phyloP scores from a whole-genome alignment of 2,113 vertebrate species.

The Ceyx cyanopectus region DNA sequence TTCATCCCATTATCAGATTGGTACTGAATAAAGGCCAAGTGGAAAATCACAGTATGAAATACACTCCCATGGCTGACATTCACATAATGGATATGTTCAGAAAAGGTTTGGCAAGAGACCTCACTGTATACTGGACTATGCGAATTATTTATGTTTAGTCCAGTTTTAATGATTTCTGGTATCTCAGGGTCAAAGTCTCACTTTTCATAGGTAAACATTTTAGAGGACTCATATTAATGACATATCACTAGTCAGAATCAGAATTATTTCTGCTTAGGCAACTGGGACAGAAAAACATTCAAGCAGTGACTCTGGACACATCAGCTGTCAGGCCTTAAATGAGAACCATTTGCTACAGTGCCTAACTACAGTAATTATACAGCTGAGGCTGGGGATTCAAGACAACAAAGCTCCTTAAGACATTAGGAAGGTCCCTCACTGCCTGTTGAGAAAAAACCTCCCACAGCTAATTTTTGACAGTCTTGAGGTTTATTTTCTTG shows the following conservation, averaged over 20 bases:
- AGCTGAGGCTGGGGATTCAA: not conserved
- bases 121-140: not conserved
- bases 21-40: not conserved
- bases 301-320: not conserved
- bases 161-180: not conserved
- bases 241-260: not conserved
- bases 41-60: not conserved
- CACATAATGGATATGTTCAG: not conserved
- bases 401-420: not conserved
- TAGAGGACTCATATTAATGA: not conserved
- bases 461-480: not conserved
- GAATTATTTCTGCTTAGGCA: not conserved
- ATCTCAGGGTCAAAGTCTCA: not conserved
- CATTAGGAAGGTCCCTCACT: not conserved
- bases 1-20: slow-evolving; percentile 5
- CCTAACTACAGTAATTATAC: not conserved
- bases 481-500: not conserved
- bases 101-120: not conserved
- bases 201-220: not conserved
- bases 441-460: not conserved
- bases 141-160: not conserved
- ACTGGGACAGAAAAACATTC: not conserved
- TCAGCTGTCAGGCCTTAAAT: not conserved
- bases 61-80: not conserved
- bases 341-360: not conserved